Conservation (phyloP, 2,888 invertebrate species). For the Volucella inanis region DNA sequence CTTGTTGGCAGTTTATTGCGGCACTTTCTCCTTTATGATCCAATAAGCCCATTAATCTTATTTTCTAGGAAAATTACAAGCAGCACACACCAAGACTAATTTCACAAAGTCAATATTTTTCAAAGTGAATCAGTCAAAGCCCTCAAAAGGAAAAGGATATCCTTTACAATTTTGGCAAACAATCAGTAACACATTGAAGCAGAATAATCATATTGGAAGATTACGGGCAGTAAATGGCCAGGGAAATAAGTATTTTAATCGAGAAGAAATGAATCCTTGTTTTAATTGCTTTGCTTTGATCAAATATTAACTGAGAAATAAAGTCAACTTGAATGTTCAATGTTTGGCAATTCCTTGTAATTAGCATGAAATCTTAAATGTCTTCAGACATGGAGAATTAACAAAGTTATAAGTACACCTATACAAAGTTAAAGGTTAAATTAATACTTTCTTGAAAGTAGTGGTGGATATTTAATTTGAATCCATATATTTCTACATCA, state of each 20-base stretch:
- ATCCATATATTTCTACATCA: too few relatives aligned
- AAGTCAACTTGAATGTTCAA: slow-evolving; percentile 12
- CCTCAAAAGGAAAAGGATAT: not conserved
- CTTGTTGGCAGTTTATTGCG: not conserved
- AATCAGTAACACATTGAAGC: slow-evolving; percentile 1
- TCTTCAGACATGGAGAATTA: not conserved
- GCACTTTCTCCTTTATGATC: not conserved
- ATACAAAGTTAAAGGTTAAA: not conserved
- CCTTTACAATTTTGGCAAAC: slow-evolving; percentile 10
- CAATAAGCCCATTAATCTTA: slow-evolving; percentile 31
- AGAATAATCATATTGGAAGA: slow-evolving; percentile 1
- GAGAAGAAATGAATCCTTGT: not conserved
- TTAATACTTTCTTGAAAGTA: too few relatives aligned
- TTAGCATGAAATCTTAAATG: not conserved
- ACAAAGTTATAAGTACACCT: not conserved
- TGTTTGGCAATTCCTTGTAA: slow-evolving; percentile 5
- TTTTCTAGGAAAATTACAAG: not conserved
- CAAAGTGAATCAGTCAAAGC: not conserved
- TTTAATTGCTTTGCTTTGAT: slow-evolving; percentile 7
- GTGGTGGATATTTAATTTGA: too few relatives aligned
- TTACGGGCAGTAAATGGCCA: not conserved
- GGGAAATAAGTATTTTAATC: not conserved
- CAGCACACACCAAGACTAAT: not conserved
- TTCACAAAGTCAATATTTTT: not conserved
- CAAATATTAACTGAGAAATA: slow-evolving; percentile 7